These are phyloP conservation scores for Hydractinia echinata DNA, from an alignment of 30 jellyfish, hydroid and myxozoan genomes.

Conservation along the genomic window DNA sequence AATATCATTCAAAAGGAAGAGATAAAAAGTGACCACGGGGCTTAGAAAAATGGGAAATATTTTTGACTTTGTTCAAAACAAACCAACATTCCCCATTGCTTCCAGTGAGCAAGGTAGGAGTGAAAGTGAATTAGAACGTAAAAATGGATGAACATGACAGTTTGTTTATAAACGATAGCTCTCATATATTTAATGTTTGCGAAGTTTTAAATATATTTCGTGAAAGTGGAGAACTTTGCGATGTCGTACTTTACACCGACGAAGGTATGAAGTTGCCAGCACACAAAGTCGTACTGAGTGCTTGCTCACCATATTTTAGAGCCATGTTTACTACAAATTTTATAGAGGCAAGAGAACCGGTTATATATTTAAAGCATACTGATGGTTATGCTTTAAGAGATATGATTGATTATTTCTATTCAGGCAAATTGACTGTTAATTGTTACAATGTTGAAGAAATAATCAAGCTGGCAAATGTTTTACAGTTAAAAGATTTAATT, in stretches of 20 bases:
- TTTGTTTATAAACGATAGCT: constrained; percentile 40
- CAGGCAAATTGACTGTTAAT: constrained; percentile 55
- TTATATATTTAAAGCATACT: constrained; percentile 50
- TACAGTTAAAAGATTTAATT: constrained; percentile 54
- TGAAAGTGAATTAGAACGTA: neutral
- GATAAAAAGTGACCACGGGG: too few relatives aligned
- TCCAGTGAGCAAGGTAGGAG: neutral
- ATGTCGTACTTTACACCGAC: constrained; percentile 63
- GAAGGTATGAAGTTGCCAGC: constrained; percentile 55
- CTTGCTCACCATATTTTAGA: constrained; percentile 93
- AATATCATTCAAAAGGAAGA: too few relatives aligned
- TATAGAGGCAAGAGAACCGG: constrained; percentile 62
- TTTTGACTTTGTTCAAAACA: neutral
- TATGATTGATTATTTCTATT: constrained; percentile 61
- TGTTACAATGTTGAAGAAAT: constrained; percentile 72
- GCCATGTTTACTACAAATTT: constrained; percentile 88
- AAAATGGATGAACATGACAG: constrained; percentile 64
- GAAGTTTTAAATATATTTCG: constrained; percentile 77
- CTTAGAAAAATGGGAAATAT: too few relatives aligned
- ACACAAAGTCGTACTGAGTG: constrained; percentile 85
- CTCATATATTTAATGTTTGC: constrained; percentile 55
- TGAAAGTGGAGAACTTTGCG: constrained; percentile 82
- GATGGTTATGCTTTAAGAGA: constrained; percentile 83
- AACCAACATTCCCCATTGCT: neutral
- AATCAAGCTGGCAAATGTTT: constrained; percentile 44